A percentile compares a stretch with the other conserved stretches of the same genome.
Evolutionary conservation across 2,797 vertebrate species (phyloP).

Genomic region (Neoniphon sammara): DNA sequence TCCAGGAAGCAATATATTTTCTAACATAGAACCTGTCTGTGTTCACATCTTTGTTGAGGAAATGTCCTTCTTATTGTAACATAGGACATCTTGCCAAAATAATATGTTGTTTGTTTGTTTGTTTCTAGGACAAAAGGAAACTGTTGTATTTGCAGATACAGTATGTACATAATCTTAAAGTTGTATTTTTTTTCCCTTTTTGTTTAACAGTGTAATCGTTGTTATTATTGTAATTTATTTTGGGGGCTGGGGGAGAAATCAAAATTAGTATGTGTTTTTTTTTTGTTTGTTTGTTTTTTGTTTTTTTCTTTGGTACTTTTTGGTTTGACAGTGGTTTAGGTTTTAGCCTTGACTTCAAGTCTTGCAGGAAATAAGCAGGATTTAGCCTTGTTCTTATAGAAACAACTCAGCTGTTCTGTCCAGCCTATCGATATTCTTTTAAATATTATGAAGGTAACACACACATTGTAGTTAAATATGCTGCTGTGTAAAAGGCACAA

Average conservation of each 20-base stretch:
- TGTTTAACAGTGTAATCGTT: constrained; percentile 69
- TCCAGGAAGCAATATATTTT: constrained; percentile 83
- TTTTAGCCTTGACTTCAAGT: constrained; percentile 73
- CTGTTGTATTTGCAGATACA: constrained; percentile 70
- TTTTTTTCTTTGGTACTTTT: too few species aligned
- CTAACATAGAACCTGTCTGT: constrained; percentile 71
- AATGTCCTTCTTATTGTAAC: constrained; percentile 67
- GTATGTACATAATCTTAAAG: constrained; percentile 79
- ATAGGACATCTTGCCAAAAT: constrained; percentile 76
- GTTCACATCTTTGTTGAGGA: constrained; percentile 62
- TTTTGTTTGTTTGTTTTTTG: constrained; percentile 56
- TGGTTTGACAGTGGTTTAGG: constrained; percentile 61
- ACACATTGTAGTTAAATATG: constrained; percentile 61
- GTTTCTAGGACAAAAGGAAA: constrained; percentile 62
- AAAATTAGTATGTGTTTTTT: constrained; percentile 45
- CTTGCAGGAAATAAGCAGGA: constrained; percentile 73
- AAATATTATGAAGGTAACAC: constrained; percentile 57
- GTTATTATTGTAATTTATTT: constrained; percentile 79
- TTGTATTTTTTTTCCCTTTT: constrained; percentile 65
- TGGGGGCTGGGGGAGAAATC: constrained; percentile 24
- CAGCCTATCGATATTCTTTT: constrained; percentile 60
- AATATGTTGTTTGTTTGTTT: constrained; percentile 53
- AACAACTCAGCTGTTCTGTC: constrained; percentile 63
- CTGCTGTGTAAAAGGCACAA: constrained; percentile 74
- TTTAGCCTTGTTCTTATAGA: constrained; percentile 75